Base-by-base conservation (phyloP, 2,113 vertebrate genomes). In the Syrmaticus mikado region DNA sequence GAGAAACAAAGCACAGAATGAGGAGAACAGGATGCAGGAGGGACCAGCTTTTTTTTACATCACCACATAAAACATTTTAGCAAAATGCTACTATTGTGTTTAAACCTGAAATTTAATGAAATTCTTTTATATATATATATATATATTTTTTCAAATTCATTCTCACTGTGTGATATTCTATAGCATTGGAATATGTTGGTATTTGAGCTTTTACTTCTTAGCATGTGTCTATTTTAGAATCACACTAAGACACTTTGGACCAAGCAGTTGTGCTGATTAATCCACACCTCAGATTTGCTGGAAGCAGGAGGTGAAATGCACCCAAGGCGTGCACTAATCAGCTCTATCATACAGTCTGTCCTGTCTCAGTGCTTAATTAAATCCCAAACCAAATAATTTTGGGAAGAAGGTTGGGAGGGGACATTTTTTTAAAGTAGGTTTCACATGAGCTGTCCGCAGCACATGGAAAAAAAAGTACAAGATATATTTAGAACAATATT, bases 401-500 rank as follows among this genome's bases (percentile, higher is more conserved):
- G 91, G 94, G 87, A 82, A 94, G 86, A 96, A 91, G 76, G 90
- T 92, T 96, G 92, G 84, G 62, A 94, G 43, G 48, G 32, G 85
- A 43, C n/a, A 88, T 53, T 89, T 94, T 92, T 53, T 66, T 90
- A 4, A 94, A 85, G 91, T 36, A 66, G 57, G 7, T 89, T 94
- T 95, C 90, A 81, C 79, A 92, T 84, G 70, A 96, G 91, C 96
- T 94, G 92, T 97, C 94, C 74, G 75, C 67, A 94, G 95, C 38
- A 13, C 82, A 88, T 70, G 57, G 81, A 90, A 93, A 94, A 94
- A 94, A 94, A 95, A 89, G 27, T 85, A 95, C 46, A 97, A 96
- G 96, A 96, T 96, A 94, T 96, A 97, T 97, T 96, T 97, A 96
- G 96, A 97, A 96, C 94, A 97, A 97, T 97, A 97, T 97, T 97